These are phyloP conservation scores for Palythoa caribaeorum DNA, from an alignment of 92 coral and sea anemone genomes.

Conservation along the genomic window DNA sequence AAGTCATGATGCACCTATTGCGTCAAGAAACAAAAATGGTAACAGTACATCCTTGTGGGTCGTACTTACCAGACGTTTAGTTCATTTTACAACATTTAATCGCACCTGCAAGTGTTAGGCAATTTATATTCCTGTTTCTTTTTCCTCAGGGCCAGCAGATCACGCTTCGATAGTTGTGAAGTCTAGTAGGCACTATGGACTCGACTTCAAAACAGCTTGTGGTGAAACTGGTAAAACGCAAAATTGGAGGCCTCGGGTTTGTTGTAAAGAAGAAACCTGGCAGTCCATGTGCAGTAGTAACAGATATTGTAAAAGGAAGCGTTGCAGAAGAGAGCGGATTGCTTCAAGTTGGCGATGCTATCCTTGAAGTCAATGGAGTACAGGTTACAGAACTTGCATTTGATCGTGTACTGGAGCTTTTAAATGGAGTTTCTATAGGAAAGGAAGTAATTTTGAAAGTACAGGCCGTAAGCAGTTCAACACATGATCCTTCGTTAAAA, in stretches of 20 bases:
- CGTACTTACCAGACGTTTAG: not conserved
- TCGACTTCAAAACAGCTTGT: conserved; percentile 48
- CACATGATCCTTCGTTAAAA: conserved; percentile 10
- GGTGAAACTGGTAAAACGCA: conserved; percentile 80
- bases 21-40: not conserved
- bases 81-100: conserved; percentile 7
- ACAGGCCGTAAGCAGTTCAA: conserved; percentile 23
- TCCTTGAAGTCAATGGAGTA: conserved; percentile 82
- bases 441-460: conserved; percentile 67
- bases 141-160: conserved; percentile 17
- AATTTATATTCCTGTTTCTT: not conserved
- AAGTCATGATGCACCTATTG: not conserved
- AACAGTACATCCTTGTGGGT: not conserved
- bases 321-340: conserved; percentile 78
- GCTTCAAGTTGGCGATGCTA: conserved; percentile 74
- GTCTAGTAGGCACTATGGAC: conserved; percentile 13
- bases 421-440: conserved; percentile 70
- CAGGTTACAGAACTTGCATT: conserved; percentile 63
- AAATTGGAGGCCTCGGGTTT: conserved; percentile 85
- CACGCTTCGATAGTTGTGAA: conserved; percentile 3
- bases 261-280: conserved; percentile 65
- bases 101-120: not conserved
- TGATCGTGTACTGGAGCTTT: conserved; percentile 65
- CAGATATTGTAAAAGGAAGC: conserved; percentile 83
- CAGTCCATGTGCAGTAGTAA: conserved; percentile 64